phyloP scores from a whole-genome alignment of 2,113 vertebrate species.

The Noturus placidus region DNA sequence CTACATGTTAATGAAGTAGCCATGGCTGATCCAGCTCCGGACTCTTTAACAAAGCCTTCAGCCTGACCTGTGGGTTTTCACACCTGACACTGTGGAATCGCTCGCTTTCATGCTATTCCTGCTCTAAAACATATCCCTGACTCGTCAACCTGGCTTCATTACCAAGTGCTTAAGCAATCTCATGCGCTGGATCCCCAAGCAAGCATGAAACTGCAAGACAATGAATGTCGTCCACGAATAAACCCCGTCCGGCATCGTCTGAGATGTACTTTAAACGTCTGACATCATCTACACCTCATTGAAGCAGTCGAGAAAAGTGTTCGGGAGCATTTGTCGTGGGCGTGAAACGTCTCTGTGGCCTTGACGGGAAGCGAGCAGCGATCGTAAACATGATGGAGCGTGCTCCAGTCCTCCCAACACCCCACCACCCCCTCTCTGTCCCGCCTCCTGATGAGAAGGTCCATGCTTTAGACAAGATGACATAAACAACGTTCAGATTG shows the following conservation, averaged over 20 bases:
- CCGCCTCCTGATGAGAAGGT: conserved; percentile 53
- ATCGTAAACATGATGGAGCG: conserved; percentile 68
- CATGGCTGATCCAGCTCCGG: conserved; percentile 19
- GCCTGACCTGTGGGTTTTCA: neutral
- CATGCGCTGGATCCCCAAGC: neutral
- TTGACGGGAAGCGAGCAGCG: conserved; percentile 55
- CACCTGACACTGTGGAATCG: neutral
- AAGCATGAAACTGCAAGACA: neutral
- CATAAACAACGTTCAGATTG: conserved; percentile 40
- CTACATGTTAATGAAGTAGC: conserved; percentile 42
- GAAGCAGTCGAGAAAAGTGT: neutral
- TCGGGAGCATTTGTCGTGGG: neutral
- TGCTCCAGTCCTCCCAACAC: conserved; percentile 53
- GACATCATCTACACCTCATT: neutral
- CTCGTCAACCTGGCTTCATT: neutral
- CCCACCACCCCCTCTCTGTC: neutral
- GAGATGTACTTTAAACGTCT: neutral
- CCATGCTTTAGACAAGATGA: conserved; percentile 54
- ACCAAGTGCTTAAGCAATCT: neutral
- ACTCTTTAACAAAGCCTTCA: neutral
- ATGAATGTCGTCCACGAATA: neutral
- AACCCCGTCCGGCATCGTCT: neutral
- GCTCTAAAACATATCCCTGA: neutral
- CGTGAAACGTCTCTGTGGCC: conserved; percentile 27
- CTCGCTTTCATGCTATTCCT: neutral